Evolutionary conservation across 2,888 invertebrate species (phyloP), one percentile per base, ranked within the genome.

Genomic region (Teleogryllus oceanicus): DNA sequence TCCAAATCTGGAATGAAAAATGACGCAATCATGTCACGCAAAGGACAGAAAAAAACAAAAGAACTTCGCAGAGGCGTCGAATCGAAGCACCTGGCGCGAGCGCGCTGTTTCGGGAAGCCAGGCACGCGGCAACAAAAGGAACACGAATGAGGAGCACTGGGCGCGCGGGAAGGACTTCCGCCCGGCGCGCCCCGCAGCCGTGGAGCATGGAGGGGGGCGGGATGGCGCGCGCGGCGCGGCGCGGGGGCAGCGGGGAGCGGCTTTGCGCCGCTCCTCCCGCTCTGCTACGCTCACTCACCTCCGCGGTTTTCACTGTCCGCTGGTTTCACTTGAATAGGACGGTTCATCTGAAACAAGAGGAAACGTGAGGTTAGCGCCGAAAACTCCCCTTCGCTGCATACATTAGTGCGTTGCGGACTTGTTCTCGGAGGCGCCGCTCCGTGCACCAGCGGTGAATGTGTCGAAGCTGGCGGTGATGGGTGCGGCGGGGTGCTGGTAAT

Each of bases 281-380:
- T 75, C 21, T 24, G 16, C 75, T 18, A 10, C 75, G 75, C 75
- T 75, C 83, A 88, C 91, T 93, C 91, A 96, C 96, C 97, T 94
- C 96, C 94, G 92, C 97, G 94, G 91, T 96, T 98, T 92, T 98
- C 98, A 92, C 95, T 97, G 91, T 98, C 98, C 91, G 98, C 98
- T 90, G 98, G 97, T 91, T 99, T 99, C 92, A 99, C 97, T 93
- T 98, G 98, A 92, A 98, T 97, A 91, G 98, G 97, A 92, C 98
- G 96, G 94, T 98, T 98, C 98, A 99, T 99, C 98, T 99, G 94
- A 78, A 95, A 94, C 85, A 85, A 85, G 88, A 85, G 86, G 86
- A 85, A 83, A 84, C 75, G 62, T 12, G 62, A 62, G 62, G 62
- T 62, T 50, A 62, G 21, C 78, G 77, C n/a, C 77, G 11, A 49